phyloP scores from a whole-genome alignment of 2,797 vertebrate genomes.

The Thaleichthys pacificus region DNA sequence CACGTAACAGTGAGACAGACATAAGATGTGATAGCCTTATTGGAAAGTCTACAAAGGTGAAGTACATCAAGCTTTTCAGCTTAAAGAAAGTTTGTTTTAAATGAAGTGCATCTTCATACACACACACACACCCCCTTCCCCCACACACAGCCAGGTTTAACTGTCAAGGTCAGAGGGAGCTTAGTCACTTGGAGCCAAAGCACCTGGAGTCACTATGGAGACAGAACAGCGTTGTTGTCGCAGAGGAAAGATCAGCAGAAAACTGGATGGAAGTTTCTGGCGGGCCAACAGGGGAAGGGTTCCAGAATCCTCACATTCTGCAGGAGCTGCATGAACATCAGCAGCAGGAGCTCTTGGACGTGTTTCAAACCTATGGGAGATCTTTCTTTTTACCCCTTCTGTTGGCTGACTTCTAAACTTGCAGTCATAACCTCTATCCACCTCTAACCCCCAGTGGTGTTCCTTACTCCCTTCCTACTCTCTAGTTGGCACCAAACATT shows the following conservation, averaged over 20 bases:
- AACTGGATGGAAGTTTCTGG: slow-evolving; percentile 14
- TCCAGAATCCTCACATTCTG: slow-evolving; percentile 40
- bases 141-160: not conserved
- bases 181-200: not conserved
- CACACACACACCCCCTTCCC: not conserved
- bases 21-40: not conserved
- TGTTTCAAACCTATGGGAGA: slow-evolving; percentile 22
- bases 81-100: too few species aligned
- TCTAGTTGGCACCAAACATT: not conserved
- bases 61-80: too few species aligned
- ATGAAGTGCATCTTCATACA: too few species aligned
- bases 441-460: not conserved
- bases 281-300: slow-evolving; percentile 28
- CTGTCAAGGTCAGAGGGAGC: slow-evolving; percentile 1
- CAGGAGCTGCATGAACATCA: slow-evolving; percentile 42
- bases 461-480: not conserved
- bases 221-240: not conserved
- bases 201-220: not conserved
- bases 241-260: slow-evolving; percentile 31
- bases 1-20: too few species aligned
- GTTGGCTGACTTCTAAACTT: slow-evolving; percentile 55
- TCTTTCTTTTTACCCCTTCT: slow-evolving; percentile 18
- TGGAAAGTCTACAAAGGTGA: not conserved
- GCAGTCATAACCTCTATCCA: slow-evolving; percentile 34
- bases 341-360: slow-evolving; percentile 27